Percentiles rank a stretch among this genome's conserved stretches.
Conservation (phyloP, 1,140 invertebrate species). For the Diorhabda elongata region DNA sequence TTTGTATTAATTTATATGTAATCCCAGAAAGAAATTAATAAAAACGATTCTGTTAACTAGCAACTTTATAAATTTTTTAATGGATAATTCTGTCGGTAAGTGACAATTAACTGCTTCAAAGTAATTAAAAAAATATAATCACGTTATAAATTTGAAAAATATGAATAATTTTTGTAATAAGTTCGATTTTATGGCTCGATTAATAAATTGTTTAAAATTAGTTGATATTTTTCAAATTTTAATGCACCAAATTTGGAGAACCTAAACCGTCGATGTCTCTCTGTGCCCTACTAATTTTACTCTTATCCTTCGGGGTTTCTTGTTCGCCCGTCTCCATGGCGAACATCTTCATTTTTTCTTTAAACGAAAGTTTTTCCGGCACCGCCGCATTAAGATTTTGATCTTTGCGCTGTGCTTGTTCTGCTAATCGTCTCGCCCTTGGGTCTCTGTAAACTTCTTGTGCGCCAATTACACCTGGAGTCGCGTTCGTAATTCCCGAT, state of each 20-base stretch:
- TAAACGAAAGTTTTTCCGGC: constrained; percentile 87
- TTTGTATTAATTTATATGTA: too few relatives aligned
- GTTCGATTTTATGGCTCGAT: too few relatives aligned
- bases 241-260: constrained; percentile 46
- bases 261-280: constrained; percentile 78
- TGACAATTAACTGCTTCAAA: too few relatives aligned
- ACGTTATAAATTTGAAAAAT: too few relatives aligned
- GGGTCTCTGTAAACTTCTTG: constrained; percentile 93
- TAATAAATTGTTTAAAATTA: too few relatives aligned
- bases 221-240: not conserved
- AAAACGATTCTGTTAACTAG: too few relatives aligned
- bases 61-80: too few relatives aligned
- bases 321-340: constrained; percentile 86
- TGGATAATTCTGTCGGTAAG: too few relatives aligned
- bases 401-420: constrained; percentile 68
- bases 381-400: constrained; percentile 61
- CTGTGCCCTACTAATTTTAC: constrained; percentile 89
- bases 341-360: constrained; percentile 97
- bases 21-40: too few relatives aligned
- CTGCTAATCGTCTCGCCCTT: constrained; percentile 70
- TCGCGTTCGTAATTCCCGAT: constrained; percentile 53
- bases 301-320: constrained; percentile 83
- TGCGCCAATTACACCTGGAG: constrained; percentile 89
- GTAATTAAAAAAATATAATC: too few relatives aligned
- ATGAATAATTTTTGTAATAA: too few relatives aligned